A percentile compares a stretch with the other conserved stretches of the same genome.
phyloP scores from a whole-genome alignment of 2,797 vertebrate species.

The Argyrosomus regius region DNA sequence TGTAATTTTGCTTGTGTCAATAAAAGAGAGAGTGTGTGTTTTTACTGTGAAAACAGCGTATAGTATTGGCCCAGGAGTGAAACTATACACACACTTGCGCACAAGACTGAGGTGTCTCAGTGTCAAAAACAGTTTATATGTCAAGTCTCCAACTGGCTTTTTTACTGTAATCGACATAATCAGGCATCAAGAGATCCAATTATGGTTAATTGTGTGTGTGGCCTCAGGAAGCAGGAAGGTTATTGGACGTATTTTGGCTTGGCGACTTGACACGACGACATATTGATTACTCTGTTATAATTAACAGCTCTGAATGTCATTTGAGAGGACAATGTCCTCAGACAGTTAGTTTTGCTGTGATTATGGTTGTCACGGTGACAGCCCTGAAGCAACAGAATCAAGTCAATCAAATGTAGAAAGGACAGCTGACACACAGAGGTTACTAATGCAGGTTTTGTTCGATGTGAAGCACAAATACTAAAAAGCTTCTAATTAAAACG shows the following conservation, averaged over 20 bases:
- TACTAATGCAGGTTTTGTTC: neutral
- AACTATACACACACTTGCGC: neutral
- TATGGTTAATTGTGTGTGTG: neutral
- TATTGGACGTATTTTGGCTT: conserved; percentile 12
- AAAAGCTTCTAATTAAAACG: too few relatives aligned
- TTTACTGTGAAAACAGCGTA: conserved; percentile 25
- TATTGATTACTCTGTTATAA: conserved; percentile 12
- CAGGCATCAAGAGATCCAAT: conserved; percentile 31
- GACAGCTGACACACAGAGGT: neutral
- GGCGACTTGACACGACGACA: conserved; percentile 9
- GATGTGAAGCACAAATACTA: too few relatives aligned
- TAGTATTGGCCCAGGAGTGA: conserved; percentile 39
- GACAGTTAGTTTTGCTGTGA: neutral
- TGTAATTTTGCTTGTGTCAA: conserved; percentile 1
- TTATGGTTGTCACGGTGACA: neutral
- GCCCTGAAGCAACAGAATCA: neutral
- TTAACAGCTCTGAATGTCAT: neutral
- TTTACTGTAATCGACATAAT: conserved; percentile 26
- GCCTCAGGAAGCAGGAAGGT: conserved; percentile 6
- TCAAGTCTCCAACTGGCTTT: neutral
- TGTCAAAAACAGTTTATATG: conserved; percentile 8
- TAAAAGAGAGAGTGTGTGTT: neutral
- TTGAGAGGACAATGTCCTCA: neutral
- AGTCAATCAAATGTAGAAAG: neutral
- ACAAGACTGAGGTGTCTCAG: neutral